A percentile compares a stretch with the other conserved stretches of the same genome.
Conservation (phyloP, 1,140 invertebrate genomes). For the Dinoponera quadriceps region DNA sequence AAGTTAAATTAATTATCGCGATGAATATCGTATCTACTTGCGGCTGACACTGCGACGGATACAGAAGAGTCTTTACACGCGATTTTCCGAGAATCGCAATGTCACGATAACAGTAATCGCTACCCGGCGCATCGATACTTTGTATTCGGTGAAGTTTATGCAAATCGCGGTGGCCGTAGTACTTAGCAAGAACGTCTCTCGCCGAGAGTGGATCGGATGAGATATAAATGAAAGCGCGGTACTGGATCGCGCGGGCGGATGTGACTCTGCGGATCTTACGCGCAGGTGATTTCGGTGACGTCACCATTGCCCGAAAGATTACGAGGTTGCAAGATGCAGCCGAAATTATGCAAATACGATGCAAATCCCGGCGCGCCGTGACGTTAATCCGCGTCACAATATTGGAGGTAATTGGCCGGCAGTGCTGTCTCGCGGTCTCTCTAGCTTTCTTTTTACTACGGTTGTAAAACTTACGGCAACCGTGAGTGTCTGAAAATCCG, state of each 20-base stretch:
- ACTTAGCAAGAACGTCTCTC: slow-evolving; percentile 18
- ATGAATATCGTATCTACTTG: too few relatives aligned
- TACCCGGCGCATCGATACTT: slow-evolving; percentile 13
- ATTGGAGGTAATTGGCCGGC: slow-evolving; percentile 85
- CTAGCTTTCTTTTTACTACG: slow-evolving; percentile 22
- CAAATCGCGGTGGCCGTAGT: not conserved
- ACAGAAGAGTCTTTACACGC: too few relatives aligned
- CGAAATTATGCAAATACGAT: slow-evolving; percentile 85
- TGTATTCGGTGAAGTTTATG: slow-evolving; percentile 41
- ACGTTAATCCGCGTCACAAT: slow-evolving; percentile 85
- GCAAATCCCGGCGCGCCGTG: slow-evolving; percentile 81
- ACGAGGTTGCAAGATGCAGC: slow-evolving; percentile 79
- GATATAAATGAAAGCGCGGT: slow-evolving; percentile 33
- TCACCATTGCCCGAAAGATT: slow-evolving; percentile 76
- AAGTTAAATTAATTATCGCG: too few relatives aligned
- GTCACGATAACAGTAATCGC: not conserved
- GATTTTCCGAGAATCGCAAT: not conserved
- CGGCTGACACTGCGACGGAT: too few relatives aligned
- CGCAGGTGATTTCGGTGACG: slow-evolving; percentile 69
- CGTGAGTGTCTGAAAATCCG: slow-evolving; percentile 51
- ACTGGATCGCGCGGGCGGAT: slow-evolving; percentile 1
- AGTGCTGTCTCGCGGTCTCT: slow-evolving; percentile 68
- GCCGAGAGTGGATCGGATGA: slow-evolving; percentile 23
- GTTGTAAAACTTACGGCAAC: slow-evolving; percentile 11
- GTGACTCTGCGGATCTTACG: slow-evolving; percentile 34